These are phyloP conservation scores for Scaptomyza polygonia DNA, from an alignment of 2,888 invertebrate species.

Conservation along the genomic window DNA sequence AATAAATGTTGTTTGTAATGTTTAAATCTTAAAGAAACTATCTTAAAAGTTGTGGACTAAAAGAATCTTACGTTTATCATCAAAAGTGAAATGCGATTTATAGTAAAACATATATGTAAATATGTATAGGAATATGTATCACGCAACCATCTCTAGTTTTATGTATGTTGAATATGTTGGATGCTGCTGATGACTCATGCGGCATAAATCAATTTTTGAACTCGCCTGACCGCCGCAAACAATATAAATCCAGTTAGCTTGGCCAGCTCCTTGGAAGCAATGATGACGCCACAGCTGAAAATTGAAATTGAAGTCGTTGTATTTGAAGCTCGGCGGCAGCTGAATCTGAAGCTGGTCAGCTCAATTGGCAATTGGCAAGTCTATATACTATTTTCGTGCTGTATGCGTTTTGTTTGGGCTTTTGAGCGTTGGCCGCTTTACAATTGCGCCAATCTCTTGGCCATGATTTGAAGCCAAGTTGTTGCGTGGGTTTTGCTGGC, in stretches of 20 bases:
- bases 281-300: conserved; percentile 35
- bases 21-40: too few species aligned
- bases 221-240: conserved; percentile 53
- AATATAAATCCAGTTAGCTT: conserved; percentile 15
- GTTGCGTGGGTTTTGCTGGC: conserved; percentile 39
- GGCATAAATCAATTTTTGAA: conserved; percentile 72
- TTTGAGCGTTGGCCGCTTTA: conserved; percentile 59
- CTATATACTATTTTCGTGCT: background rate
- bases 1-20: background rate
- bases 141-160: conserved; percentile 6
- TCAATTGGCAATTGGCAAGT: conserved; percentile 39
- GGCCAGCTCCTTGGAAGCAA: conserved; percentile 30
- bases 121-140: background rate
- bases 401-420: background rate
- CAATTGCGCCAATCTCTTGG: conserved; percentile 64
- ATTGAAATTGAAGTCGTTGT: conserved; percentile 6
- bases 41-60: too few species aligned
- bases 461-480: conserved; percentile 55
- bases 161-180: background rate
- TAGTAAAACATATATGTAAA: too few species aligned
- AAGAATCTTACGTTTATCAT: too few species aligned
- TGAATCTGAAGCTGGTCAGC: conserved; percentile 5
- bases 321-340: background rate
- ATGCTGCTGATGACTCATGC: conserved; percentile 53
- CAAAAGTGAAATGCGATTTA: too few species aligned